Evolutionary conservation across 1,140 invertebrate species (phyloP), one percentile per base, ranked within the genome.

Genomic region (Drosophila mayri): DNA sequence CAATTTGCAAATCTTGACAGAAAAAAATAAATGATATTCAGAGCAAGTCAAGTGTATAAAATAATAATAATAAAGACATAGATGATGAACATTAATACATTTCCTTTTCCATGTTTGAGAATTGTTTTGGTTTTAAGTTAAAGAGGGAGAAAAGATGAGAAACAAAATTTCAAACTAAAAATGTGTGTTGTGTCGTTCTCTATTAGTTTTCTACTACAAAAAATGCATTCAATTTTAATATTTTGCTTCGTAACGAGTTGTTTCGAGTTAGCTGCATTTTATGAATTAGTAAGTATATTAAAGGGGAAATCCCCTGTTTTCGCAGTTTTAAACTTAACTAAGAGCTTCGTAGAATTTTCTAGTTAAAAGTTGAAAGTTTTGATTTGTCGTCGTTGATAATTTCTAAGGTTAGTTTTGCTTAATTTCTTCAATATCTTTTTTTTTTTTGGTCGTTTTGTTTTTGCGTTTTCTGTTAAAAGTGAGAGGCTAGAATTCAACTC

Each of bases 391-490:
- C 74, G 74, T 77, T 49, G 41, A 40, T 68, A 61, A 55, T 61
- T 57, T 60, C 74, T 77, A 77, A n/a, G 55, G 84, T 87, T 86
- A 86, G 79, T 81, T 68, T 85, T 58, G n/a, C 61, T 50, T 50
- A n/a, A 41, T 47, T 16, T n/a, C 52, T 35, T 52, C 2, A 12
- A 54, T 25, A 38, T 74, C 49, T 64, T 3, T 43, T 41, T 47
- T 78, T 54, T 67, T 81, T 87, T 87, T 87, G 68, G 79, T 85
- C 73, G 82, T 86, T 85, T 81, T 80, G 49, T 57, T 68, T 68
- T 68, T 61, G 59, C 62, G 58, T 38, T 72, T 62, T 59, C 14
- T 38, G 61, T 63, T 49, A 49, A 41, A 66, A 44, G 30, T 38
- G 50, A 54, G 58, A 55, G 22, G 66, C 79, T 74, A 57, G 57